A percentile compares a stretch with the other conserved stretches of the same genome.
Evolutionary conservation across 2,113 vertebrate genomes (phyloP).

Genomic region (Oncorhynchus masou): DNA sequence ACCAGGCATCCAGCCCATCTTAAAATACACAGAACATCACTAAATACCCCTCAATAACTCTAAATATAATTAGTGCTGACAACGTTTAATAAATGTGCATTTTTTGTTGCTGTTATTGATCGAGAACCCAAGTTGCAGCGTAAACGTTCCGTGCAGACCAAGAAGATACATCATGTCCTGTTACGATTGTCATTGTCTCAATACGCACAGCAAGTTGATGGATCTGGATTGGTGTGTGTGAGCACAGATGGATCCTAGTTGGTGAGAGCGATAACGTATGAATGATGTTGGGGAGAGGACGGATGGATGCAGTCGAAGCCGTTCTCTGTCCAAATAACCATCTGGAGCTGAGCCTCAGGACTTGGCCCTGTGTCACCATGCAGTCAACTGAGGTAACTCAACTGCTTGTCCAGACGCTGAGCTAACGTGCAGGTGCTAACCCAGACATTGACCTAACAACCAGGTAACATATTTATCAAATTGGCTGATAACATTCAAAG

Average conservation of each 20-base stretch:
- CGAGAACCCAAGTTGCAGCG: constrained; percentile 32
- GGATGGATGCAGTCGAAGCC: constrained; percentile 50
- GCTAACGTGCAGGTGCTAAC: background rate
- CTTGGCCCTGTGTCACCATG: constrained; percentile 24
- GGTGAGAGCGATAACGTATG: constrained; percentile 60
- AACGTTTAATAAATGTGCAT: constrained; percentile 29
- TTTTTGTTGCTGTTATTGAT: constrained; percentile 18
- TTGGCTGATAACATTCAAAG: no score
- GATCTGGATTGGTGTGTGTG: constrained; percentile 42
- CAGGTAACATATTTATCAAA: no score
- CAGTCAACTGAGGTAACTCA: constrained; percentile 34
- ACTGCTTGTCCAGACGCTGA: background rate
- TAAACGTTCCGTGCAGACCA: constrained; percentile 40
- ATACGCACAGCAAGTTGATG: constrained; percentile 61
- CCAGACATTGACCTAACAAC: background rate
- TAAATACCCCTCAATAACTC: constrained; percentile 22
- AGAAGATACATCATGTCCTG: constrained; percentile 49
- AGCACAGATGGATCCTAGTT: constrained; percentile 65
- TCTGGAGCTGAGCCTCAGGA: constrained; percentile 49
- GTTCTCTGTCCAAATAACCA: constrained; percentile 50
- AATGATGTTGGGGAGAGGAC: constrained; percentile 49
- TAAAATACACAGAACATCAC: constrained; percentile 28
- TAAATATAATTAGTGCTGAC: constrained; percentile 46
- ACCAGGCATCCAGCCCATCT: constrained; percentile 20
- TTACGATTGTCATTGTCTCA: constrained; percentile 65